Evolutionary conservation across 1,140 invertebrate species (phyloP), one percentile per base, ranked within the genome.

Genomic region (Oreohelix idahoensis): DNA sequence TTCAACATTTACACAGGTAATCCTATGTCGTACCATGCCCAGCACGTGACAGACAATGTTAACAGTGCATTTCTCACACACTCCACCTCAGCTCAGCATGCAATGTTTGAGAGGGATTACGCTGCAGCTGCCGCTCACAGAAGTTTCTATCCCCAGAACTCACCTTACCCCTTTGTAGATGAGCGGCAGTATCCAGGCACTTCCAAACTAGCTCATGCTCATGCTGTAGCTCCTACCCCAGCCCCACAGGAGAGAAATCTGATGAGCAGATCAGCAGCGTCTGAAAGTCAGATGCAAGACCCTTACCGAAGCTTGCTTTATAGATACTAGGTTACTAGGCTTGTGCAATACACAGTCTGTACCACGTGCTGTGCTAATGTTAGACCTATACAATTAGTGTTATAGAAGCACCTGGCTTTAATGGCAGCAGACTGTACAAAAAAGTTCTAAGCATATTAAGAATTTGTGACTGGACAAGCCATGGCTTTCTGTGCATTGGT

Each of bases 291-390:
- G 78, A 87, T 90, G 76, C 90, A 89, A 79, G 91, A 92, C 58
- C 89, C 91, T 2, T 92, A 92, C 78, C 84, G 91, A 63, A 88
- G 89, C 20, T 87, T 92, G 86, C 79, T 92, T 23, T 92, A 92
- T 77, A 91, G 80, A 63, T 82, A 82, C 70, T 81, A 81, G 42
- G 15, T 35, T 38, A 66, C 13, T 15, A 58, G 5, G 8, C 45
- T 49, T 49, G 10, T 49, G 8, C 45, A 8, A 11, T 17, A 17
- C 17, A 49, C 45, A 49, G 10, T 17, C 17, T 58, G 17, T 23
- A 20, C 4, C 26, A n/a, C 53, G 17, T 11, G 45, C 45, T 11
- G 45, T 17, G 17, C 10, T 49, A 8, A 49, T 11, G 45, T 49
- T 49, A 17, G 17, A 17, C 45, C 45, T 8, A 11, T 49, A 8